These are phyloP conservation scores for Lumbricus terrestris DNA, from an alignment of 2,888 invertebrate genomes.

Conservation along the genomic window DNA sequence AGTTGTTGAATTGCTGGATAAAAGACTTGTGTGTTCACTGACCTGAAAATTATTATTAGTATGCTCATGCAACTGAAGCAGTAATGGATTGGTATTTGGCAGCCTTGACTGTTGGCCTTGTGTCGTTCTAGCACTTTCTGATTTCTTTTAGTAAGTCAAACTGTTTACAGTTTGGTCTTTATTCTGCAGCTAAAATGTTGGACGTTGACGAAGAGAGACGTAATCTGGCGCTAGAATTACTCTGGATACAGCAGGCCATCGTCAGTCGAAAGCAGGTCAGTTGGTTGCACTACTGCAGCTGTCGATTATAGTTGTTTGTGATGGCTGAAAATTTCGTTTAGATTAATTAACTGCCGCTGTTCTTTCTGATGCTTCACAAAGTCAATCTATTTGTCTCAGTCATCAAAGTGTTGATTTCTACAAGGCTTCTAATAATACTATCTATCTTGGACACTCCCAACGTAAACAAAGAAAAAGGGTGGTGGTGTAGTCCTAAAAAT, in stretches of 20 bases:
- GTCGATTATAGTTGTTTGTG: too few relatives aligned
- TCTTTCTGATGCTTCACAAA: background rate
- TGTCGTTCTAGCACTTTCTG: too few relatives aligned
- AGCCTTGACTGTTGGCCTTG: too few relatives aligned
- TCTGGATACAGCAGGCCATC: slow-evolving; percentile 24
- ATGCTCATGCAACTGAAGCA: too few relatives aligned
- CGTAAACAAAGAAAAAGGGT: too few relatives aligned
- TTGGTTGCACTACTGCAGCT: background rate
- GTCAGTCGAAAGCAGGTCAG: slow-evolving; percentile 11
- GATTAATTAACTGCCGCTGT: background rate
- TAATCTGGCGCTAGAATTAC: slow-evolving; percentile 15
- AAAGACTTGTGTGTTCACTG: background rate
- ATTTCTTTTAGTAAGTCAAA: background rate
- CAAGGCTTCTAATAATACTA: background rate
- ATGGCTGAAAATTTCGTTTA: background rate
- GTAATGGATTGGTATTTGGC: too few relatives aligned
- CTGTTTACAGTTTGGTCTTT: background rate
- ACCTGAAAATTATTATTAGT: background rate
- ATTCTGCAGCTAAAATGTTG: background rate
- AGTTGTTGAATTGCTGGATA: background rate
- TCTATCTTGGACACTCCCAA: too few relatives aligned
- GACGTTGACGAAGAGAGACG: background rate
- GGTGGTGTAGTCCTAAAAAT: too few relatives aligned
- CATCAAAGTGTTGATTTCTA: background rate
- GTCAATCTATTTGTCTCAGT: background rate